Evolutionary conservation across 2,888 invertebrate species (phyloP).

Genomic region (Xestia ashworthii): DNA sequence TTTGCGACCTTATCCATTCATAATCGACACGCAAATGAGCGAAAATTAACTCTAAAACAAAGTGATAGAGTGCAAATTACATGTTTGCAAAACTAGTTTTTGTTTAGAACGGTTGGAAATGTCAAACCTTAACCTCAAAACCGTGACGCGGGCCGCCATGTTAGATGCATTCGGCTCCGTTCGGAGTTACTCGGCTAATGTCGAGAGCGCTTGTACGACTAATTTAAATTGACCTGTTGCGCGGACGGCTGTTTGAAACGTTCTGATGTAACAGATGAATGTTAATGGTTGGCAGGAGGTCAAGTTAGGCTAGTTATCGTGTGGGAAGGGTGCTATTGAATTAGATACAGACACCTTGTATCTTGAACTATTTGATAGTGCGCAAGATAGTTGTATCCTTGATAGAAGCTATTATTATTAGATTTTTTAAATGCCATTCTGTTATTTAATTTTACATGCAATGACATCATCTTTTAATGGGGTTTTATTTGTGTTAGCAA

Average conservation of each 20-base stretch:
- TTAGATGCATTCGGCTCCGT: constrained; percentile 80
- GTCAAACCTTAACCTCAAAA: constrained; percentile 91
- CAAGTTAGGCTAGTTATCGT: constrained; percentile 72
- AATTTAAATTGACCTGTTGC: constrained; percentile 73
- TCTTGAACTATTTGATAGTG: constrained; percentile 80
- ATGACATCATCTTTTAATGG: constrained; percentile 50
- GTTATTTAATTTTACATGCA: constrained; percentile 39
- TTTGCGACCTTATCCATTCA: constrained; percentile 74
- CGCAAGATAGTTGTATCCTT: constrained; percentile 71
- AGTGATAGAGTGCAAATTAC: constrained; percentile 64
- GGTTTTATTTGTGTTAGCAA: constrained; percentile 13
- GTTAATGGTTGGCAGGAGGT: constrained; percentile 67
- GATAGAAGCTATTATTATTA: constrained; percentile 67
- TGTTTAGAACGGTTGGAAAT: constrained; percentile 85
- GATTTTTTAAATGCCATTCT: constrained; percentile 55
- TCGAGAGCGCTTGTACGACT: constrained; percentile 70
- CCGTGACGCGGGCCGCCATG: constrained; percentile 86
- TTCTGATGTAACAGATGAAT: constrained; percentile 56
- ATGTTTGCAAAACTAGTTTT: constrained; percentile 64
- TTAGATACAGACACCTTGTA: constrained; percentile 84
- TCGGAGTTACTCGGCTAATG: constrained; percentile 78
- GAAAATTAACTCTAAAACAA: constrained; percentile 74
- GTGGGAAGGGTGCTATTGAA: constrained; percentile 80
- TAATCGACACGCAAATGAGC: constrained; percentile 58
- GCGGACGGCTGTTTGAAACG: constrained; percentile 47